These are phyloP conservation scores for Hippolais icterina DNA, from an alignment of 2,113 vertebrate genomes.

Conservation along the genomic window DNA sequence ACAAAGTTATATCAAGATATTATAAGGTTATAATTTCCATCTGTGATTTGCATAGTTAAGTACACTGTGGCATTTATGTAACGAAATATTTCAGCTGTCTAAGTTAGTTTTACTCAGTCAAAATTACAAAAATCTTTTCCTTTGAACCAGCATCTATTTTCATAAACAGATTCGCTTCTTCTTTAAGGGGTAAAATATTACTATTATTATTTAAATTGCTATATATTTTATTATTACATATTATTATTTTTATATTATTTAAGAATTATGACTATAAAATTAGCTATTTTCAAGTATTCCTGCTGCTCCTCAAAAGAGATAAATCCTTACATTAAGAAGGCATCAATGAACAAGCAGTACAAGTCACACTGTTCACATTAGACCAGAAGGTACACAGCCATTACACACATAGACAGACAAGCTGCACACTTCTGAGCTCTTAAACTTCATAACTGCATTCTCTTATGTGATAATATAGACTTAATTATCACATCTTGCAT, in stretches of 20 bases:
- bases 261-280: not conserved
- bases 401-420: not conserved
- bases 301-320: not conserved
- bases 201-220: not conserved
- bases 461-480: not conserved
- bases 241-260: not conserved
- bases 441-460: not conserved
- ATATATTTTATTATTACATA: not conserved
- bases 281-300: not conserved
- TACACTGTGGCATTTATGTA: not conserved
- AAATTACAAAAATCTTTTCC: slow-evolving; percentile 21
- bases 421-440: not conserved
- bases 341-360: not conserved
- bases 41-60: not conserved
- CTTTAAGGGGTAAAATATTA: slow-evolving; percentile 25
- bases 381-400: not conserved
- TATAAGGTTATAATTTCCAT: not conserved
- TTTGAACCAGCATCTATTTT: slow-evolving; percentile 26
- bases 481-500: not conserved
- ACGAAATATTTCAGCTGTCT: slow-evolving; percentile 12
- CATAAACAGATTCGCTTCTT: not conserved
- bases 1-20: not conserved
- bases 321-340: not conserved
- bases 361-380: not conserved
- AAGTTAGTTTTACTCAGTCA: not conserved